Evolutionary conservation across 2,888 invertebrate species (phyloP).

Genomic region (Aphrophora alni): DNA sequence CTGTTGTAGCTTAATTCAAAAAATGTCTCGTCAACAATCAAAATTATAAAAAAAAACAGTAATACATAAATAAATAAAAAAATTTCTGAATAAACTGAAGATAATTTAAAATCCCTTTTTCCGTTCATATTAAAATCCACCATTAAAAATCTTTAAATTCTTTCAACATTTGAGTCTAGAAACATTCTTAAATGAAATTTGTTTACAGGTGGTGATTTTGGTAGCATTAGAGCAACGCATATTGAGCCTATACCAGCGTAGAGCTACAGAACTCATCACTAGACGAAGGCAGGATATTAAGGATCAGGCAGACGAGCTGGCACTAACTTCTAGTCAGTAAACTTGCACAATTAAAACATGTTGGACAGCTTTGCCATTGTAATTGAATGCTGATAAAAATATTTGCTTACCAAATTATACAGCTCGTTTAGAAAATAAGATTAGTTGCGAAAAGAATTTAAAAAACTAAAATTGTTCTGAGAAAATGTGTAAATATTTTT

Average conservation of each 20-base stretch:
- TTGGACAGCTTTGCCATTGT: neutral
- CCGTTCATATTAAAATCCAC: too few relatives aligned
- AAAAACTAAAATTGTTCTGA: too few relatives aligned
- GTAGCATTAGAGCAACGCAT: slow-evolving; percentile 81
- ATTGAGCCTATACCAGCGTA: slow-evolving; percentile 71
- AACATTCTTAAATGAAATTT: neutral
- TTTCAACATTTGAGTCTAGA: neutral
- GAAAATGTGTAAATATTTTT: too few relatives aligned
- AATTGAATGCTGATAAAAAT: neutral
- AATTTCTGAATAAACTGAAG: too few relatives aligned
- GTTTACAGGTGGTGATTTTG: slow-evolving; percentile 69
- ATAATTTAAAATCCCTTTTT: too few relatives aligned
- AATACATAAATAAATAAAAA: too few relatives aligned
- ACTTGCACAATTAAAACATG: slow-evolving; percentile 25
- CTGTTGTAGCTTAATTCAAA: too few relatives aligned
- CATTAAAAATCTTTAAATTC: too few relatives aligned
- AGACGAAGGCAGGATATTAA: slow-evolving; percentile 89
- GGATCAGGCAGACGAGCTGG: slow-evolving; percentile 93
- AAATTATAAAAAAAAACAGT: too few relatives aligned
- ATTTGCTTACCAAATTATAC: neutral
- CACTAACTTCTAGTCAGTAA: slow-evolving; percentile 55
- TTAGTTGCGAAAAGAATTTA: neutral
- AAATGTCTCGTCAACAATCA: too few relatives aligned
- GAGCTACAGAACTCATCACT: slow-evolving; percentile 77
- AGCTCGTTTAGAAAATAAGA: neutral